Conservation (phyloP, 2,888 invertebrate species). For the Kuschelorhynchus macadamiae region DNA sequence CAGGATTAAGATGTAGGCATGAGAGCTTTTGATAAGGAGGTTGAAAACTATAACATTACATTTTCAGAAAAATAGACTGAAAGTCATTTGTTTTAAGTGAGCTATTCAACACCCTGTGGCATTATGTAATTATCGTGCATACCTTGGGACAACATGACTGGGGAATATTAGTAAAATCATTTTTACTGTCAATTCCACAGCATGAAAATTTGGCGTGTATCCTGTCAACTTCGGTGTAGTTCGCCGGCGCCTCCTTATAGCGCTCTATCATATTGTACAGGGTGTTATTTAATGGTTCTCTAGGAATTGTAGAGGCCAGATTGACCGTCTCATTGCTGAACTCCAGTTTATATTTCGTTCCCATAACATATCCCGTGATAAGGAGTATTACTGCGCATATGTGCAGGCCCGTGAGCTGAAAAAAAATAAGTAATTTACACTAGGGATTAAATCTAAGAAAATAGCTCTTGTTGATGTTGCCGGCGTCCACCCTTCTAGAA, state of each 20-base stretch:
- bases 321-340: conserved; percentile 23
- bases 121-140: not conserved
- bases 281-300: conserved; percentile 24
- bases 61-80: too few relatives aligned
- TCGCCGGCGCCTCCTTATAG: conserved; percentile 13
- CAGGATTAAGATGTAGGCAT: too few relatives aligned
- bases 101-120: too few relatives aligned
- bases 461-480: too few relatives aligned
- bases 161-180: conserved; percentile 15
- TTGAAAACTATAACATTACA: too few relatives aligned
- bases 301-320: conserved; percentile 24
- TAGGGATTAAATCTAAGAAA: too few relatives aligned
- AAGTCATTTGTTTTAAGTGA: too few relatives aligned
- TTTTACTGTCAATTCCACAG: conserved; percentile 13
- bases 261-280: conserved; percentile 12
- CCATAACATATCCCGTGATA: conserved; percentile 25
- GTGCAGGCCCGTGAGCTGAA: conserved; percentile 15
- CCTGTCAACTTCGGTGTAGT: conserved; percentile 13
- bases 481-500: too few relatives aligned
- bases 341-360: conserved; percentile 29
- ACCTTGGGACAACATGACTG: conserved; percentile 32
- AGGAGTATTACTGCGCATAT: conserved; percentile 6
- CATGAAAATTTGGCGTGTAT: conserved; percentile 26
- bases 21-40: too few relatives aligned
- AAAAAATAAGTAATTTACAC: not conserved